Evolutionary conservation across 2,888 invertebrate species (phyloP), one percentile per base, ranked within the genome.

Genomic region (Thecocarcelia acutangulata): DNA sequence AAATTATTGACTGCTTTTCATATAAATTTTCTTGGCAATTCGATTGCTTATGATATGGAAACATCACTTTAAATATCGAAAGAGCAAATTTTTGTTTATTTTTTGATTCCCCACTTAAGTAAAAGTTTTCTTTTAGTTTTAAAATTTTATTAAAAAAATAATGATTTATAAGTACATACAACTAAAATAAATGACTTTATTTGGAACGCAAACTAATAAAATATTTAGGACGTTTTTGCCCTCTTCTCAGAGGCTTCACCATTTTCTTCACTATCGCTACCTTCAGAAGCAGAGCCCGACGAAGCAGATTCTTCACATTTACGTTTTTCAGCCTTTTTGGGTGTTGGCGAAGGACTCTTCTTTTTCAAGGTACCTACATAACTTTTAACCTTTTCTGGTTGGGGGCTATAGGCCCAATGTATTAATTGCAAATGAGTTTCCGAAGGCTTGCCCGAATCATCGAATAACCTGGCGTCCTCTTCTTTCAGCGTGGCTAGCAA

Each of bases 401-500:
- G 95, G 0, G 95, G 94, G 58, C 95, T 95, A 86, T 95, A 96
- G 0, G 94, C 95, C 95, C 95, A 95, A 73, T 95, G 91, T 54
- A 96, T 92, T 86, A 95, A 90, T 85, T 94, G 91, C 78, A 94
- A 86, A 85, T 96, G 96, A 72, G 94, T 93, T 48, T 92, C 91
- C 0, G 94, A 94, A 0, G 96, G 96, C 56, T 94, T 92, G 40
- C 94, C 94, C 78, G 93, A 92, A 0, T 92, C 92, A 33, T 93
- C 92, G 89, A 94, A 94, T 0, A 95, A 90, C 85, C 94, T 93
- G 0, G 92, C 92, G 52, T 93, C 92, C 13, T 93, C 92, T n/a
- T 93, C 92, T 90, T 94, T 93, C 15, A 93, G 91, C 84, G 91
- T 90, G 12, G 92, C 92, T 83, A 92, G 92, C 0, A 95, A 90